Base-by-base conservation (phyloP, 2,888 invertebrate genomes). In the Orthosia gothica region DNA sequence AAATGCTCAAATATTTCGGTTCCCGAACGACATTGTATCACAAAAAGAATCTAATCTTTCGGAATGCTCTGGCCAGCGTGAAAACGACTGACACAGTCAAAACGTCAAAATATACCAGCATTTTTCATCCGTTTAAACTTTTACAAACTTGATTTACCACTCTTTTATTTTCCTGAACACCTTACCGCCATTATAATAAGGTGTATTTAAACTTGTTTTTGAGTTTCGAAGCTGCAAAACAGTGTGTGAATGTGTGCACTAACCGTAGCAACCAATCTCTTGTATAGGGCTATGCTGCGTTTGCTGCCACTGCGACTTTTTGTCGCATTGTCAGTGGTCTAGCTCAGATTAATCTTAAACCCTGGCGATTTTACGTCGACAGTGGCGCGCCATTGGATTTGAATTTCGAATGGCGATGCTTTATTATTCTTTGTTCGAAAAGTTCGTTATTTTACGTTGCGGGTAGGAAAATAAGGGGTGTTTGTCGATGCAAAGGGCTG, bases 211-310 rank as follows among this genome's bases (percentile, higher is more conserved):
- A 20, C 0, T 23, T 50, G 58, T 18, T 23, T 64, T 57, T 52
- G 2, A 40, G n/a, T 66, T 74, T 49, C 0, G 4, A 2, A 71
- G 40, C 45, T 4, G 55, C 40, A 67, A 20, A 57, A 59, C 18
- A 13, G 18, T 65, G 77, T 79, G 86, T 81, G 63, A 71, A 63
- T 55, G 62, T 68, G 78, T 80, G 82, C 74, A 83, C 77, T 65
- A 82, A 84, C 82, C 83, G 79, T 79, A 77, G 83, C 87, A 78
- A 83, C 88, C 89, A 90, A 91, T 91, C 91, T 86, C 86, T 79
- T 83, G 87, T 84, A 86, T 88, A 88, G 86, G 83, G 84, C 76
- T 62, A 76, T 81, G 82, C 65, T 86, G 81, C 81, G 64, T 80
- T 78, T 72, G 79, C 68, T 61, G 57, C 73, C 71, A 79, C 75